These are phyloP conservation scores for Priocnemis perturbator DNA, from an alignment of 2,888 invertebrate genomes.

Conservation along the genomic window DNA sequence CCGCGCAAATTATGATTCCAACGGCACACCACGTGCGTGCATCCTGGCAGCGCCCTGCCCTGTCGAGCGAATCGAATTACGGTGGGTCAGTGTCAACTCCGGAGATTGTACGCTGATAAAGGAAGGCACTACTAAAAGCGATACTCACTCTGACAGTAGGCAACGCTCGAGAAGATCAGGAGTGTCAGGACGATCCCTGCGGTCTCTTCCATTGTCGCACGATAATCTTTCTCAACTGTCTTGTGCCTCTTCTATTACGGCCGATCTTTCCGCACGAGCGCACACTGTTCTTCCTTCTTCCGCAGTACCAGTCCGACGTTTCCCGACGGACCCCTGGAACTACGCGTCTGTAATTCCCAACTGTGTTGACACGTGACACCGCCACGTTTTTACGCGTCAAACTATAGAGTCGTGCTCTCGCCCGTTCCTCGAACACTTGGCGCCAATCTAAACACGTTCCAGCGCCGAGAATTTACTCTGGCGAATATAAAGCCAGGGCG, in stretches of 20 bases:
- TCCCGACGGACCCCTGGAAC: background rate
- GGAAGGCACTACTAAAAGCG: background rate
- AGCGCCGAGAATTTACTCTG: too few relatives aligned
- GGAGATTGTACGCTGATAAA: constrained; percentile 8
- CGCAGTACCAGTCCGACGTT: background rate
- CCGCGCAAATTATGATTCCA: constrained; percentile 29
- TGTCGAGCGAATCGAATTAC: constrained; percentile 23
- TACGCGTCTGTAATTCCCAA: background rate
- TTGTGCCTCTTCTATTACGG: too few relatives aligned
- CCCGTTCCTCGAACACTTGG: too few relatives aligned
- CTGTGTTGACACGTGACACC: too few relatives aligned
- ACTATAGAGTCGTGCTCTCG: too few relatives aligned
- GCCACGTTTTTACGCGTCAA: too few relatives aligned
- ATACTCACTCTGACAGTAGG: constrained; percentile 49
- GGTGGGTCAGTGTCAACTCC: constrained; percentile 22
- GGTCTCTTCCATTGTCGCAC: constrained; percentile 29
- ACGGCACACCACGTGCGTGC: constrained; percentile 1
- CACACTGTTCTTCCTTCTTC: background rate
- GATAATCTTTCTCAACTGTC: too few relatives aligned
- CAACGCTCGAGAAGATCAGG: constrained; percentile 30
- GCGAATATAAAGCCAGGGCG: too few relatives aligned
- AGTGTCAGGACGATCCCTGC: constrained; percentile 29
- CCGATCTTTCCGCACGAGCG: constrained; percentile 13
- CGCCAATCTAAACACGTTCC: too few relatives aligned
- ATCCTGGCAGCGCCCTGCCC: background rate